These are phyloP conservation scores for Synergus japonicus DNA, from an alignment of 2,888 invertebrate species.

Conservation along the genomic window DNA sequence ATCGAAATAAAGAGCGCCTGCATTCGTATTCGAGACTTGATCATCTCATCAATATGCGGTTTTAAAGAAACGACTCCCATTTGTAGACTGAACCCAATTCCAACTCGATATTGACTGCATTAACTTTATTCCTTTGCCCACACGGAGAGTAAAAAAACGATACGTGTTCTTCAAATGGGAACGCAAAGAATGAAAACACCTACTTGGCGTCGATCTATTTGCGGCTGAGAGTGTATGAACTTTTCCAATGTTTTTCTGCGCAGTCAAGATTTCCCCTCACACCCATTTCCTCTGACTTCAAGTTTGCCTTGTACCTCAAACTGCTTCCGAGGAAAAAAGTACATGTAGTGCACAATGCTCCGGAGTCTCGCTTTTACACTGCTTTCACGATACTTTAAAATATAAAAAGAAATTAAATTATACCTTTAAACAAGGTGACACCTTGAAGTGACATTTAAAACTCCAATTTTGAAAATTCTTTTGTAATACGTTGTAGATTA, in stretches of 20 bases:
- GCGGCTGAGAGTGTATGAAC: conserved; percentile 23
- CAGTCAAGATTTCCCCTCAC: background rate
- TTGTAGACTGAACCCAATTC: background rate
- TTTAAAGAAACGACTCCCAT: background rate
- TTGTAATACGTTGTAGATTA: no score
- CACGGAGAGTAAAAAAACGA: background rate
- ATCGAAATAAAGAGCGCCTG: background rate
- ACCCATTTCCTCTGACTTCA: background rate
- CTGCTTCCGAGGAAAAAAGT: background rate
- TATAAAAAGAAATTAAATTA: background rate
- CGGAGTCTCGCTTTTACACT: background rate
- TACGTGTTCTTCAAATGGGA: background rate
- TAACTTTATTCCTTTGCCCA: background rate
- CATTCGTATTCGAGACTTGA: background rate
- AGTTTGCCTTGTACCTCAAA: conserved; percentile 8
- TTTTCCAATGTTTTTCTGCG: conserved; percentile 15
- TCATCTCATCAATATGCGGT: background rate
- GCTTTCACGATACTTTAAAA: background rate
- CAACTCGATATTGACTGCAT: background rate
- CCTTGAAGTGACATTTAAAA: no score
- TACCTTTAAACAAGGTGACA: no score
- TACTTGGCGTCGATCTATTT: conserved; percentile 30
- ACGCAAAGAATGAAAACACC: conserved; percentile 15
- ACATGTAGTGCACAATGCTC: background rate
- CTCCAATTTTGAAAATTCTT: no score